Evolutionary conservation across 2,797 vertebrate genomes (phyloP).

Genomic region (Helarctos malayanus): DNA sequence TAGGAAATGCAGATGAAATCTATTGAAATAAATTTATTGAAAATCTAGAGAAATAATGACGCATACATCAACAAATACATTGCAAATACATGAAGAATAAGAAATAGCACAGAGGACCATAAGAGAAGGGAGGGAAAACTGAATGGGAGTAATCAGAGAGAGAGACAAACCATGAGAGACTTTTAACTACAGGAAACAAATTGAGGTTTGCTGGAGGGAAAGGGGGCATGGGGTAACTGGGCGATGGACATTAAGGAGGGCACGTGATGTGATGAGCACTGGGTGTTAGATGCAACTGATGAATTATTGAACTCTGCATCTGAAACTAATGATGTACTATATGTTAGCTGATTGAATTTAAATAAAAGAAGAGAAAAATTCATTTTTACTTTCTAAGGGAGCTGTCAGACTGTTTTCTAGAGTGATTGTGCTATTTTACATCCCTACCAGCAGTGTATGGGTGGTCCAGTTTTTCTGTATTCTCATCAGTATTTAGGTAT

Average conservation of each 20-base stretch:
- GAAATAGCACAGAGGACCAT: neutral
- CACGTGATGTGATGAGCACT: neutral
- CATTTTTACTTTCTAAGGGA: neutral
- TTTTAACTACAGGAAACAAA: neutral
- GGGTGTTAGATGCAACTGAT: neutral
- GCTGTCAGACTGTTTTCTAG: neutral
- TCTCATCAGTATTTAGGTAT: neutral
- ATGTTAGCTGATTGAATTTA: neutral
- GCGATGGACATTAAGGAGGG: neutral
- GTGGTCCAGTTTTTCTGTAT: neutral
- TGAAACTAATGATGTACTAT: neutral
- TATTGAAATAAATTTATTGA: conserved; percentile 14
- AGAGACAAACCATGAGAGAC: neutral
- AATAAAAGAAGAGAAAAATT: neutral
- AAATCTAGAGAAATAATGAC: neutral
- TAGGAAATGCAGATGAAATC: neutral
- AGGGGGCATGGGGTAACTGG: neutral
- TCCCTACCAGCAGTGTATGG: neutral
- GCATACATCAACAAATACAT: neutral
- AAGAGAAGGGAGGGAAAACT: neutral
- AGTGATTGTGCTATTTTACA: neutral
- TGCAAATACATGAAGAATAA: neutral
- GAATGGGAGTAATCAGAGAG: neutral
- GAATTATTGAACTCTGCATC: neutral
- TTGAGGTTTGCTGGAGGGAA: neutral